phyloP scores from a whole-genome alignment of 2,797 vertebrate species.

The Leucoraja ocellata region DNA sequence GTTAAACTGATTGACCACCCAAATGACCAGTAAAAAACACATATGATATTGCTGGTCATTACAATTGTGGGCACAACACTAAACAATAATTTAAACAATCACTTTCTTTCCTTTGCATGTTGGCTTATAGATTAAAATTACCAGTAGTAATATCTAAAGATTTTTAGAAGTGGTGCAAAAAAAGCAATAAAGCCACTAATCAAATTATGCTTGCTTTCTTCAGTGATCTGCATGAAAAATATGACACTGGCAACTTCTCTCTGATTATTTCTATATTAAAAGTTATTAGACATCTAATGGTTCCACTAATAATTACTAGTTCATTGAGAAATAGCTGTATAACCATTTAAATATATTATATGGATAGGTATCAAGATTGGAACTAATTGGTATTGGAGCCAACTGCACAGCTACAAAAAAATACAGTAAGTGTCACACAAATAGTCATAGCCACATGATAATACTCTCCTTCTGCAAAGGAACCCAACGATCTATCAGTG shows the following conservation, averaged over 20 bases:
- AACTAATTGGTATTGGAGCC: neutral
- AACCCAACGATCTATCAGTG: neutral
- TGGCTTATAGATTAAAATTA: neutral
- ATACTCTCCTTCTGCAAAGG: neutral
- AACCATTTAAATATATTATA: neutral
- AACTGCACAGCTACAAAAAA: neutral
- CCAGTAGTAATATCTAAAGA: neutral
- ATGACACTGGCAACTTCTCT: neutral
- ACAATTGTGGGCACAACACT: neutral
- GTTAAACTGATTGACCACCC: neutral
- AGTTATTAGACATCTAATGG: neutral
- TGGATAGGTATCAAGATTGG: neutral
- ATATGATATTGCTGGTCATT: neutral
- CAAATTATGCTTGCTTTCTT: neutral
- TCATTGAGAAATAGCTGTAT: neutral
- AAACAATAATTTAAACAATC: neutral
- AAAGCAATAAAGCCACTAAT: neutral
- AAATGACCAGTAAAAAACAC: neutral
- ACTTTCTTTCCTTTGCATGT: neutral
- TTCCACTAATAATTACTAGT: neutral
- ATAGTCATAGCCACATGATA: neutral
- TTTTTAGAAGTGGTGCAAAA: neutral
- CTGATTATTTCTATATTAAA: neutral
- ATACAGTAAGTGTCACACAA: neutral
- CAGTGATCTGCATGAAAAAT: neutral